These are phyloP conservation scores for Probaryconus sp. DNA, from an alignment of 1,140 invertebrate species.

Conservation along the genomic window DNA sequence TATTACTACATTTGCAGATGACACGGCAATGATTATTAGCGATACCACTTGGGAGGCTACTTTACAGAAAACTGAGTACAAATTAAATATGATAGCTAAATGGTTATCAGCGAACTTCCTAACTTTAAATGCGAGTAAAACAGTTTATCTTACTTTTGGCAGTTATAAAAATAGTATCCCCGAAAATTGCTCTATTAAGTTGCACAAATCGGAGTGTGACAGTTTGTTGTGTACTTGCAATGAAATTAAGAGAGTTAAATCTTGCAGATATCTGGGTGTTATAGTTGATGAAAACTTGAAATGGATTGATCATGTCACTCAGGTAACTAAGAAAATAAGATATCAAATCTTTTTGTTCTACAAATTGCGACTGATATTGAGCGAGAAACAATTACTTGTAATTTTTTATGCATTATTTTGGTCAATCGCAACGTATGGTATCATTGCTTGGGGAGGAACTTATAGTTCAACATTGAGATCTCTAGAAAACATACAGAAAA, in stretches of 20 bases:
- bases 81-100: constrained; percentile 1
- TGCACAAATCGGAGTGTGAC: not conserved
- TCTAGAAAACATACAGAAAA: constrained; percentile 8
- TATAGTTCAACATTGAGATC: constrained; percentile 2
- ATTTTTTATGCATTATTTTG: constrained; percentile 8
- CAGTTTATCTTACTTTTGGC: too few species aligned
- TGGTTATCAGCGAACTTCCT: constrained; percentile 23
- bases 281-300: constrained; percentile 10
- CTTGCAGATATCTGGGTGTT: constrained; percentile 18
- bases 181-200: too few species aligned
- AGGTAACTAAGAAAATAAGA: constrained; percentile 2
- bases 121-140: constrained; percentile 25
- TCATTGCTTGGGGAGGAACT: constrained; percentile 12
- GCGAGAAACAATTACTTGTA: too few species aligned
- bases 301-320: constrained; percentile 1
- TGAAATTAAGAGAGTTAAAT: not conserved
- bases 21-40: too few species aligned
- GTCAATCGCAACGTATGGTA: constrained; percentile 14
- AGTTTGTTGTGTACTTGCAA: not conserved
- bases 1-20: constrained; percentile 30
- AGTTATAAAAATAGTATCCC: too few species aligned
- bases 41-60: too few species aligned
- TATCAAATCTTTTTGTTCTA: not conserved
- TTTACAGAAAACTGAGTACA: too few species aligned
- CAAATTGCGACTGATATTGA: too few species aligned